These are phyloP conservation scores for Torymus texanus DNA, from an alignment of 2,888 invertebrate genomes.

Conservation along the genomic window DNA sequence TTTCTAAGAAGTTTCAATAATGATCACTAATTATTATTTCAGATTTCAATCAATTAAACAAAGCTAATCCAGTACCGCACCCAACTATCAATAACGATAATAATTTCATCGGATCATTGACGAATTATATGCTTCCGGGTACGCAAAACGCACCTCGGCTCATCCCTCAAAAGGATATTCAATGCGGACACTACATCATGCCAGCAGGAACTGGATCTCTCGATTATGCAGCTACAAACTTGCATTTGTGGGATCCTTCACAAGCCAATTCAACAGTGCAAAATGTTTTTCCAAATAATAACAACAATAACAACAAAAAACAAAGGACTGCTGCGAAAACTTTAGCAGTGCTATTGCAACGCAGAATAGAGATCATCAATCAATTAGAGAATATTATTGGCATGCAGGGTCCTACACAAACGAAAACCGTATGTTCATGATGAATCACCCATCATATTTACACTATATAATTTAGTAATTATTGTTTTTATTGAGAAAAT, in stretches of 20 bases:
- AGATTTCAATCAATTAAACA: constrained; percentile 67
- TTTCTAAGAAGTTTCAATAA: neutral
- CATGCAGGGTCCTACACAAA: constrained; percentile 70
- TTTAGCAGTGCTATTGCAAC: constrained; percentile 79
- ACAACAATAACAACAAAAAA: constrained; percentile 62
- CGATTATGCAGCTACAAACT: constrained; percentile 67
- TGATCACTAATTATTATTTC: constrained; percentile 19
- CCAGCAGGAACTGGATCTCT: constrained; percentile 65
- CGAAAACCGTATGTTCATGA: constrained; percentile 66
- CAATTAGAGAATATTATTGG: constrained; percentile 80
- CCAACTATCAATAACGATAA: constrained; percentile 66
- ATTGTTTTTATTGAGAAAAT: neutral
- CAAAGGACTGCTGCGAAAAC: constrained; percentile 76
- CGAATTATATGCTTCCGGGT: constrained; percentile 68
- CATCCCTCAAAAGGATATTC: constrained; percentile 67
- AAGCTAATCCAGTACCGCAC: constrained; percentile 65
- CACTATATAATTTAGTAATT: no score
- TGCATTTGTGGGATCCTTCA: constrained; percentile 69
- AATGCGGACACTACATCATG: constrained; percentile 71
- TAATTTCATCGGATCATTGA: constrained; percentile 68
- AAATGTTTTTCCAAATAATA: constrained; percentile 63
- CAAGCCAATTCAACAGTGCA: constrained; percentile 66
- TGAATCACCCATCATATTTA: no score
- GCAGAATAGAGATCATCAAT: constrained; percentile 80
- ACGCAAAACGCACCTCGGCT: constrained; percentile 66